Conservation (phyloP, 2,888 invertebrate genomes). For the Drosophila putrida region DNA sequence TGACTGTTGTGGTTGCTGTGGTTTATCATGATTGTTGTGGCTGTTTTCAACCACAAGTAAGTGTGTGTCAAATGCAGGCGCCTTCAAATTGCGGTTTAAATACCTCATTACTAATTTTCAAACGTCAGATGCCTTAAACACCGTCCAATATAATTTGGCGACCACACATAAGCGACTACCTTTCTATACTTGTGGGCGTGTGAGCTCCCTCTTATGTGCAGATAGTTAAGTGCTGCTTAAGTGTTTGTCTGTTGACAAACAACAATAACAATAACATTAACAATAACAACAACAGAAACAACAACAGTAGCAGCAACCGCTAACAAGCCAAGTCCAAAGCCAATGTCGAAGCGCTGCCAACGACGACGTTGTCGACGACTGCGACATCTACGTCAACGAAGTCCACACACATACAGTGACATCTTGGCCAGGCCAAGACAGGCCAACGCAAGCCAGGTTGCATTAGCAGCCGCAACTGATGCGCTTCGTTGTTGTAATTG, state of each 20-base stretch:
- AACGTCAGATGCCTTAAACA: constrained; percentile 41
- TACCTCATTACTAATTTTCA: constrained; percentile 28
- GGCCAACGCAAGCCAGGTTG: constrained; percentile 45
- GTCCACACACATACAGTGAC: constrained; percentile 6
- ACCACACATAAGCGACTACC: constrained; percentile 24
- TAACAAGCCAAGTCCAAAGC: constrained; percentile 48
- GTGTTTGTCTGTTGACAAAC: constrained; percentile 67
- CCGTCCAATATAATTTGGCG: constrained; percentile 33
- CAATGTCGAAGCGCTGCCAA: constrained; percentile 41
- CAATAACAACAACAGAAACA: constrained; percentile 50
- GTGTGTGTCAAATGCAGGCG: constrained; percentile 47
- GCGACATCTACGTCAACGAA: constrained; percentile 19
- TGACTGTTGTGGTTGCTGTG: constrained; percentile 10
- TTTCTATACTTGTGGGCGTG: constrained; percentile 22
- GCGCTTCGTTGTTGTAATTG: constrained; percentile 52
- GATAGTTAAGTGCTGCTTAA: constrained; percentile 66
- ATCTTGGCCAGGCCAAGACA: constrained; percentile 25
- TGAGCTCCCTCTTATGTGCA: constrained; percentile 30
- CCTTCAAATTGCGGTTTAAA: constrained; percentile 13
- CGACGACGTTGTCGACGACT: constrained; percentile 22
- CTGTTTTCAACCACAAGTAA: constrained; percentile 41
- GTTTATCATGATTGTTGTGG: constrained; percentile 2
- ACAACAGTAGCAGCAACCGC: constrained; percentile 27
- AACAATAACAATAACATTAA: constrained; percentile 56
- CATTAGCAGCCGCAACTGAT: constrained; percentile 55